A percentile compares a stretch with the other conserved stretches of the same genome.
Conservation (phyloP, 2,113 vertebrate genomes). For the Castor canadensis region DNA sequence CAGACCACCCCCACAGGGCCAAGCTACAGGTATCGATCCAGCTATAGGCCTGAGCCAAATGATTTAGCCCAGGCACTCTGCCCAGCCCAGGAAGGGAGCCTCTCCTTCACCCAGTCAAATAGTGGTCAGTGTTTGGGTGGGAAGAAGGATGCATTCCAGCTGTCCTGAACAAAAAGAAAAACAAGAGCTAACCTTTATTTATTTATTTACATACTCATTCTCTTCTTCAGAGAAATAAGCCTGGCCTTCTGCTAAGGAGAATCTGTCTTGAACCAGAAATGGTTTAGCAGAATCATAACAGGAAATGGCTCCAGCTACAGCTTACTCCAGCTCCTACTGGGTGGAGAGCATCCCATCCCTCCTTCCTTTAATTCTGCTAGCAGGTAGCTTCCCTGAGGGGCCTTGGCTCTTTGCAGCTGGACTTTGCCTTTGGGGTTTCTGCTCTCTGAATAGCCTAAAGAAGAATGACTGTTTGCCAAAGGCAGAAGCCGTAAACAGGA, state of each 20-base stretch:
- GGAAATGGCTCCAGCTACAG: conserved; percentile 46
- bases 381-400: background rate
- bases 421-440: conserved; percentile 16
- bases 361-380: background rate
- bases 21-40: background rate
- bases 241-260: conserved; percentile 30
- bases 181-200: too few relatives aligned
- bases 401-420: background rate
- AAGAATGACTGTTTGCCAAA: background rate
- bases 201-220: background rate
- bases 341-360: background rate
- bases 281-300: conserved; percentile 59
- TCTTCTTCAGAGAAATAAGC: conserved; percentile 30
- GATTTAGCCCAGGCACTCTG: background rate
- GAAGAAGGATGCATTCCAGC: conserved; percentile 57
- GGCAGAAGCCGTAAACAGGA: background rate
- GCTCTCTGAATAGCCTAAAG: background rate
- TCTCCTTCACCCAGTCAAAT: background rate
- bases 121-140: background rate
- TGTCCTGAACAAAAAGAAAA: conserved; percentile 33
- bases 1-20: too few relatives aligned
- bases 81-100: background rate
- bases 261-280: conserved; percentile 67
- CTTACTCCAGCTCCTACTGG: background rate
- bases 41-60: background rate